Percentiles rank a stretch among this genome's conserved stretches.
phyloP scores from a whole-genome alignment of 2,888 invertebrate species.

The Petrophora chlorosata region DNA sequence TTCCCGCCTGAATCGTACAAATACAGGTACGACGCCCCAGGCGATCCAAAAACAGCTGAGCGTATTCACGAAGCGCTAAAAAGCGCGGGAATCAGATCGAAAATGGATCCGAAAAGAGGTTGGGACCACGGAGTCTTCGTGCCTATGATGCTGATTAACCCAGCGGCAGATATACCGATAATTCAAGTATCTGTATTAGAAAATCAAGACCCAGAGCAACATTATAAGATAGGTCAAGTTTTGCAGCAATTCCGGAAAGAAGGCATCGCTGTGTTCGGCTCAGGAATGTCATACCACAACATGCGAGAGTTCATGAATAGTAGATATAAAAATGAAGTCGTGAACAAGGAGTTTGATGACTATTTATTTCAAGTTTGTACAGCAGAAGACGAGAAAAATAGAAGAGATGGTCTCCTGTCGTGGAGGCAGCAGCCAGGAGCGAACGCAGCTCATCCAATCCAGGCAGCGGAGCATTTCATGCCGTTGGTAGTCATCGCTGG shows the following conservation, averaged over 20 bases:
- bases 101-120: conserved; percentile 68
- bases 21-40: conserved; percentile 73
- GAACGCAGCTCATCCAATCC: conserved; percentile 65
- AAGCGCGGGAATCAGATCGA: conserved; percentile 63
- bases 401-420: conserved; percentile 52
- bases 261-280: conserved; percentile 70
- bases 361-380: conserved; percentile 67
- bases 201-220: conserved; percentile 65
- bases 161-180: conserved; percentile 71
- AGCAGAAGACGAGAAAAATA: conserved; percentile 51
- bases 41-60: conserved; percentile 65
- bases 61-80: conserved; percentile 59
- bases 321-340: conserved; percentile 47
- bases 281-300: conserved; percentile 78
- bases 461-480: conserved; percentile 76
- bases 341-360: conserved; percentile 72
- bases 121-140: conserved; percentile 81
- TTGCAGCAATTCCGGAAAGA: conserved; percentile 68
- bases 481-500: conserved; percentile 72
- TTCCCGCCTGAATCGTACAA: conserved; percentile 75
- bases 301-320: conserved; percentile 68
- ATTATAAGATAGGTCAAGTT: conserved; percentile 66
- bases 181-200: conserved; percentile 69
- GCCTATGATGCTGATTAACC: conserved; percentile 77
- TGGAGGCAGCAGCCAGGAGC: conserved; percentile 70